Base-by-base conservation (phyloP, 2,888 invertebrate species). In the Protonemura montana region DNA sequence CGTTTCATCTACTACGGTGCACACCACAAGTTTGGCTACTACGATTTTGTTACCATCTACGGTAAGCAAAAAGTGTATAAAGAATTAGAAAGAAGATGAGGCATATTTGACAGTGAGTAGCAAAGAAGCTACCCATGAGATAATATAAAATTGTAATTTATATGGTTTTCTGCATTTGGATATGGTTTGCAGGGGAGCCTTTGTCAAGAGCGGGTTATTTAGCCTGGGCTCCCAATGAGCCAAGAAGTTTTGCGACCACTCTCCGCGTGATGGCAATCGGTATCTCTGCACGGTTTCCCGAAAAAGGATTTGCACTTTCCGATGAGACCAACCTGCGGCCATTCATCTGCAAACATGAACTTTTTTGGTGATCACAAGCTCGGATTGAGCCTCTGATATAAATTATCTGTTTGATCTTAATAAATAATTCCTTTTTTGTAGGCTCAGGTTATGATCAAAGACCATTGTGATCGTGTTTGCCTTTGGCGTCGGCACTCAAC, bases 51-150 rank as follows among this genome's bases (percentile, higher is more conserved):
- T 27, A 81, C 21, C 82, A 86, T n/a, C 82, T 76, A 86, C 25
- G 82, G 35, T 82, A 29, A 27, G 77, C 76, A 76, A 76, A n/a
- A 29, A 86, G 76, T 86, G 86, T 42, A 86, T 82, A 78, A 77
- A 86, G 80, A 86, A 86, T 35, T 6, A 35, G 35, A 35, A 35
- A 35, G 35, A 35, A 35, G 35, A 35, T 35, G 35, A 35, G 35
- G 35, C 35, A 35, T 6, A 35, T 35, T 35, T 35, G 5, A 35
- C 10, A 35, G 35, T n/a, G n/a, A n/a, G n/a, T n/a, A n/a, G n/a
- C n/a, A n/a, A n/a, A n/a, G n/a, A n/a, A n/a, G n/a, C n/a, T n/a
- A n/a, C n/a, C n/a, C n/a, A n/a, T n/a, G n/a, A n/a, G n/a, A n/a
- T n/a, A n/a, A n/a, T n/a, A n/a, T n/a, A n/a, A n/a, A n/a, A n/a